Conservation (phyloP, 2,888 invertebrate genomes). For the Euspilapteryx auroguttella region DNA sequence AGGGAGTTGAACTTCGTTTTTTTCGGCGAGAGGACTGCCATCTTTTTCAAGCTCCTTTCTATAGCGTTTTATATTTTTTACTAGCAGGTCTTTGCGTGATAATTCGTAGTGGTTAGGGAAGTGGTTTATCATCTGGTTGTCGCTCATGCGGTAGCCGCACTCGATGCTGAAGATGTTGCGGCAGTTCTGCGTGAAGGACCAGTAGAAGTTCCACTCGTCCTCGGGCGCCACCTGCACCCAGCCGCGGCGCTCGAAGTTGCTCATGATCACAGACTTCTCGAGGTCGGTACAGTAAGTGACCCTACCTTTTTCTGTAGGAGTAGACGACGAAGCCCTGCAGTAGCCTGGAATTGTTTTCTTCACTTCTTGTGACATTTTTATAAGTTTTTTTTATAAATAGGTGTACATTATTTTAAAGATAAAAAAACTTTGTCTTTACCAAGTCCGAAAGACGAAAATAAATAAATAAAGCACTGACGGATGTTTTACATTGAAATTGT, state of each 20-base stretch:
- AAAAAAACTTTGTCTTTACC: too few species aligned
- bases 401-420: too few species aligned
- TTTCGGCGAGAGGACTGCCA: conserved; percentile 83
- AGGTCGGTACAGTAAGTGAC: conserved; percentile 80
- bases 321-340: conserved; percentile 42
- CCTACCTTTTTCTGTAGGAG: conserved; percentile 47
- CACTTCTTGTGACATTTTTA: conserved; percentile 29
- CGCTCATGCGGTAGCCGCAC: conserved; percentile 87
- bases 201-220: conserved; percentile 96
- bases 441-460: too few species aligned
- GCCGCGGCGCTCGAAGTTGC: conserved; percentile 89
- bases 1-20: conserved; percentile 48
- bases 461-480: too few species aligned
- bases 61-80: conserved; percentile 94
- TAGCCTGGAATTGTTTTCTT: conserved; percentile 33
- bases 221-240: conserved; percentile 86
- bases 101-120: conserved; percentile 96
- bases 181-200: conserved; percentile 92
- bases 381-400: too few species aligned
- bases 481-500: too few species aligned
- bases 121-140: conserved; percentile 93
- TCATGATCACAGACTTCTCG: conserved; percentile 90
- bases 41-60: conserved; percentile 91
- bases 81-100: conserved; percentile 92
- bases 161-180: conserved; percentile 90